Base-by-base conservation (phyloP, 2,888 invertebrate species). In the Salticus scenicus region DNA sequence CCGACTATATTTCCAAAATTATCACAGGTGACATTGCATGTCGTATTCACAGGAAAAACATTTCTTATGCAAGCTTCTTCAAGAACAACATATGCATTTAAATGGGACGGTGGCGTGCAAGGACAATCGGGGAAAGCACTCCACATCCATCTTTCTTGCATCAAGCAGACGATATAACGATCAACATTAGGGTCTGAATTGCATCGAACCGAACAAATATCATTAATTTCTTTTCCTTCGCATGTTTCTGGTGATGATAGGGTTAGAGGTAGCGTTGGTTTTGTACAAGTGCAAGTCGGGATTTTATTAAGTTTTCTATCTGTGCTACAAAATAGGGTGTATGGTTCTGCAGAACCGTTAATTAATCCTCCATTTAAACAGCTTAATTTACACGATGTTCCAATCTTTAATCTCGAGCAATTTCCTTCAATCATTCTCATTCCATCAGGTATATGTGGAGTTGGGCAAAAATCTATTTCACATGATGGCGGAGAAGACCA, bases 401-500 rank as follows among this genome's bases (percentile, higher is more conserved):
- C 20, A 27, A 20, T 27, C 28, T 4, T 63, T 8, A 24, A 28
- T 5, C 0, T 0, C 8, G n/a, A 2, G 20, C 77, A 77, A 5
- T 37, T 37, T 7, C n/a, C 67, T 31, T 8, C 42, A 2, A 0
- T 47, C 0, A 2, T 4, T 14, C 24, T 4, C 5, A 5, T 1
- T 37, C 8, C 47, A 0, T 1, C 8, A 4, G 17, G 24, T 1
- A 31, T 5, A 28, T 14, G 17, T 0, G 47, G 66, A 2, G 37
- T 5, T 0, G 14, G 1, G 12, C 76, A 74, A 5, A n/a, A n/a
- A 5, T 28, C 0, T 30, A 28, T 64, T 8, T 0, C 20, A 27
- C 76, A 77, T 0, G 20, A 33, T 0, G 76, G 69, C 17, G 31
- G 0, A 31, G 20, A 12, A 47, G 24, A 17, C 76, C 76, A 76